Percentiles rank a stretch among this genome's conserved stretches.
phyloP scores from a whole-genome alignment of 2,888 invertebrate species.

The Danaus chrysippus region DNA sequence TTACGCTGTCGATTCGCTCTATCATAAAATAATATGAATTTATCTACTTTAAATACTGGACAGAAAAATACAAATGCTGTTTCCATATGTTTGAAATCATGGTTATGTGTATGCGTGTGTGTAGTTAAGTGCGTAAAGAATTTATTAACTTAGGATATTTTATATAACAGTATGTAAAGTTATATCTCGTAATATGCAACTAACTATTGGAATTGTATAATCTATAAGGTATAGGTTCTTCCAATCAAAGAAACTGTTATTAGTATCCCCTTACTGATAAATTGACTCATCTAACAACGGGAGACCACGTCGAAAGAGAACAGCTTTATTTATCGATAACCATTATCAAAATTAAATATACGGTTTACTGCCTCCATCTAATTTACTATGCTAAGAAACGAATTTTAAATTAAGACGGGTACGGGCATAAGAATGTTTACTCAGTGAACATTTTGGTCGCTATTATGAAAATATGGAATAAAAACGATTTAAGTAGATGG shows the following conservation, averaged over 20 bases:
- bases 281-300: slow-evolving; percentile 52
- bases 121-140: too few relatives aligned
- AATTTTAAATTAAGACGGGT: not conserved
- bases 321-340: slow-evolving; percentile 36
- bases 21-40: too few relatives aligned
- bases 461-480: not conserved
- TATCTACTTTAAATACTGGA: too few relatives aligned
- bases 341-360: slow-evolving; percentile 49
- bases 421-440: not conserved
- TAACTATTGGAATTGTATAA: not conserved
- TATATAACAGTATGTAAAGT: too few relatives aligned
- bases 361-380: slow-evolving; percentile 19
- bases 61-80: too few relatives aligned
- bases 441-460: not conserved
- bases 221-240: slow-evolving; percentile 37
- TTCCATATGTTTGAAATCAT: too few relatives aligned
- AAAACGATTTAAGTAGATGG: too few relatives aligned
- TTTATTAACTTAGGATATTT: too few relatives aligned
- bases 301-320: slow-evolving; percentile 34
- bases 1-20: not conserved
- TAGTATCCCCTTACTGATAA: slow-evolving; percentile 55
- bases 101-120: too few relatives aligned
- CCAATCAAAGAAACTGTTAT: slow-evolving; percentile 60
- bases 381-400: slow-evolving; percentile 8
- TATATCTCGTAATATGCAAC: too few relatives aligned